Conservation (phyloP, 1,140 invertebrate genomes). For the Lerema accius region DNA sequence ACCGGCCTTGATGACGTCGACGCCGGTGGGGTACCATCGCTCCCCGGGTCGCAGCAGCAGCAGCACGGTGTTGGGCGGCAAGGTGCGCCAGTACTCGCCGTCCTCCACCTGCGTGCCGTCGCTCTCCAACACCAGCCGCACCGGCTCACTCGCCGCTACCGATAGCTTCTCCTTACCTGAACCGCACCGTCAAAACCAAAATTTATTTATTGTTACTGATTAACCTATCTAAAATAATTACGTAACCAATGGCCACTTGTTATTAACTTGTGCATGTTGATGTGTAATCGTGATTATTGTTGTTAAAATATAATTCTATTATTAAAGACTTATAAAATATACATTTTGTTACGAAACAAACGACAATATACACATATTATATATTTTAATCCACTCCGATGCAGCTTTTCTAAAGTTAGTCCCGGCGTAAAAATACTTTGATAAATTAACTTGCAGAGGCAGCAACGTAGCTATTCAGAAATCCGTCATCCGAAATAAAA, state of each 20-base stretch:
- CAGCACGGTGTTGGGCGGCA: conserved; percentile 95
- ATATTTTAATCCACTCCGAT: conserved; percentile 15
- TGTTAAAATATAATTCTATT: no score
- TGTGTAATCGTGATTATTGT: no score
- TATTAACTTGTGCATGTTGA: no score
- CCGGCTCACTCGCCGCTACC: conserved; percentile 90
- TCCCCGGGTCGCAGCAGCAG: conserved; percentile 93
- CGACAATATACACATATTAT: not conserved
- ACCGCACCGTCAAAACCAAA: no score
- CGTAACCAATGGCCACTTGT: no score
- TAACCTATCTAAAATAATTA: no score
- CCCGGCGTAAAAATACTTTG: conserved; percentile 17
- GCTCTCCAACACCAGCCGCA: conserved; percentile 94
- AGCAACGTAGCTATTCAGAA: conserved; percentile 24
- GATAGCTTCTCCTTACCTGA: conserved; percentile 95
- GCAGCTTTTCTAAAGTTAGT: conserved; percentile 5
- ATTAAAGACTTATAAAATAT: no score
- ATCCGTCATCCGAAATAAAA: conserved; percentile 30
- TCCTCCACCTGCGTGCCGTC: conserved; percentile 98
- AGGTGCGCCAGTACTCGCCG: conserved; percentile 95
- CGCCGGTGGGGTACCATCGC: conserved; percentile 94
- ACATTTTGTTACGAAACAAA: no score
- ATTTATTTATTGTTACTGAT: no score
- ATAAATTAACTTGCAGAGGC: conserved; percentile 29
- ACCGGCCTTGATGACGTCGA: conserved; percentile 96